Evolutionary conservation across 2,113 vertebrate species (phyloP).

Genomic region (Vanacampus margaritifer): DNA sequence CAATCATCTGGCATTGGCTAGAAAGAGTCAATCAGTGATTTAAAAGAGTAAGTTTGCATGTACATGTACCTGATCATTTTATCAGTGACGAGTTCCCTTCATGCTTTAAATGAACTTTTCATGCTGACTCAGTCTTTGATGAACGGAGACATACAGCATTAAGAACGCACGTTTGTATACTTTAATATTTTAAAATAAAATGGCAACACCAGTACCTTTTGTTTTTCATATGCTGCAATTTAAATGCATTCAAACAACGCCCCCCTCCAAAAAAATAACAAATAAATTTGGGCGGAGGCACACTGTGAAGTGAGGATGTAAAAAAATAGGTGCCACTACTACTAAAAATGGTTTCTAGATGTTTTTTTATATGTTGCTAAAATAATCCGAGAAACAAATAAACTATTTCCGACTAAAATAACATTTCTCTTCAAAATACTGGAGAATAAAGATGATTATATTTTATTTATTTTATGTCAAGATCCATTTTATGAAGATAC

Average conservation of each 20-base stretch:
- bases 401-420: too few species aligned
- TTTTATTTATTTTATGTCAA: too few species aligned
- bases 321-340: too few species aligned
- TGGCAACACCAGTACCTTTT: neutral
- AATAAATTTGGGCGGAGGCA: too few species aligned
- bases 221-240: neutral
- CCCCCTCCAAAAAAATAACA: too few species aligned
- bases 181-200: neutral
- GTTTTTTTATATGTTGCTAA: too few species aligned
- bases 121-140: constrained; percentile 25
- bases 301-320: too few species aligned
- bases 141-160: constrained; percentile 4
- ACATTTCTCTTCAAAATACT: too few species aligned
- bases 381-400: too few species aligned
- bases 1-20: constrained; percentile 2
- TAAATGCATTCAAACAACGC: neutral
- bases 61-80: constrained; percentile 49
- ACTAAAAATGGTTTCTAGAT: too few species aligned
- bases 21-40: constrained; percentile 26
- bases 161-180: neutral
- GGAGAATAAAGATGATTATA: too few species aligned
- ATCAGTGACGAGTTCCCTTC: constrained; percentile 25
- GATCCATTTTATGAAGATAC: too few species aligned
- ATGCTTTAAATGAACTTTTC: constrained; percentile 25
- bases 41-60: constrained; percentile 26